These are phyloP conservation scores for rabbit (Oryctolagus cuniculus) DNA, from an alignment of 2,113 vertebrate species.

Conservation along the genomic window mOryCun1.1 NC_091439.1:62981001-62981500, in stretches of 20 bases:
- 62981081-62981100: not conserved
- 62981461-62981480: too few species aligned
- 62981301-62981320: not conserved
- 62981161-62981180: not conserved
- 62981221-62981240: too few species aligned
- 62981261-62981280: not conserved
- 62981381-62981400: not conserved
- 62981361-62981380: not conserved
- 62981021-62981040: too few species aligned
- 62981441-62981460: too few species aligned
- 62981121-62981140: not conserved
- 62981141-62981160: not conserved
- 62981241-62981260: not conserved
- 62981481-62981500: too few species aligned
- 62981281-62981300: not conserved
- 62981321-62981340: not conserved
- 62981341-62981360: accelerated
- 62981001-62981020: too few species aligned
- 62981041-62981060: not conserved
- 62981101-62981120: not conserved
- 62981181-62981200: not conserved
- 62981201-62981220: not conserved
- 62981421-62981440: not conserved
- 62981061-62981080: not conserved
- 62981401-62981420: not conserved